Percentiles rank a stretch among this genome's conserved stretches.
Evolutionary conservation across 1,140 invertebrate genomes (phyloP).

Genomic region (Samia ricini): DNA sequence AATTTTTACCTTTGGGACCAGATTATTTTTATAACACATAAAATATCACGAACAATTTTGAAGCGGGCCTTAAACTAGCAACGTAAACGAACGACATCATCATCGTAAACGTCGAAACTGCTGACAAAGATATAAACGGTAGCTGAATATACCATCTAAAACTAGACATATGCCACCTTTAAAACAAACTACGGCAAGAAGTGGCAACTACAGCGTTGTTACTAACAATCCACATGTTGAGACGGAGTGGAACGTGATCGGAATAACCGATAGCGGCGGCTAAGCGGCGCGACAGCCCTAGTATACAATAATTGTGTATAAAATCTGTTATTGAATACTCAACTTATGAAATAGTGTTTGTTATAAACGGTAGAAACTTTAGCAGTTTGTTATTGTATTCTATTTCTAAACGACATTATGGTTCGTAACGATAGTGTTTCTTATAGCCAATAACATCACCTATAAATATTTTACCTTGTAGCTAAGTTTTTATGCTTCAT

Average conservation of each 20-base stretch:
- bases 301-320: conserved; percentile 38
- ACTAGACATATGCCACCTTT: conserved; percentile 41
- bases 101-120: background rate
- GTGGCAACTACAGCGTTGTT: conserved; percentile 41
- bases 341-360: conserved; percentile 35
- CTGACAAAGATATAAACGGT: conserved; percentile 8
- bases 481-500: too few relatives aligned
- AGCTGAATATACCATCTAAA: conserved; percentile 26
- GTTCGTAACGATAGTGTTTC: too few relatives aligned
- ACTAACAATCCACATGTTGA: conserved; percentile 65
- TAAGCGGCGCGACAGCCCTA: conserved; percentile 15
- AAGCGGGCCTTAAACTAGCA: background rate
- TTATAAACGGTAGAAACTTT: conserved; percentile 29
- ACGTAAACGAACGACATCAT: background rate
- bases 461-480: too few relatives aligned
- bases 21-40: too few relatives aligned
- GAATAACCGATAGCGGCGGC: conserved; percentile 28
- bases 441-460: too few relatives aligned
- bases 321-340: conserved; percentile 56
- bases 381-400: conserved; percentile 20
- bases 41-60: background rate
- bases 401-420: too few relatives aligned
- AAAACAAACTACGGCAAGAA: conserved; percentile 45
- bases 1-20: too few relatives aligned
- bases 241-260: conserved; percentile 49